Base-by-base conservation (phyloP, 2,888 invertebrate species). In the Philonicus albiceps region DNA sequence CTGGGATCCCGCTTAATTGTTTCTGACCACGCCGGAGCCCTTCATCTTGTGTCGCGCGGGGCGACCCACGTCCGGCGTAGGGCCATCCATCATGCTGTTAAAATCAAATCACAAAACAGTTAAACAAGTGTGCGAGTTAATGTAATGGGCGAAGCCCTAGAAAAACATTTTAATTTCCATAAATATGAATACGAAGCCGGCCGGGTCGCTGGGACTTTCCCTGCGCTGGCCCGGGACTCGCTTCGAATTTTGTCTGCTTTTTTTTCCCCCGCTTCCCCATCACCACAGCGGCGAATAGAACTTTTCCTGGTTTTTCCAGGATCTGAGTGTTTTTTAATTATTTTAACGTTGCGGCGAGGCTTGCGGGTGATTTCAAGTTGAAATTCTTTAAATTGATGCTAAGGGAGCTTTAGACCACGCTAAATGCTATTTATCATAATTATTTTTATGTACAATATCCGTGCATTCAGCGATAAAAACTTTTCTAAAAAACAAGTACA, bases 61-160 rank as follows among this genome's bases (percentile, higher is more conserved):
- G 19, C 81, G 53, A 78, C 73, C 49, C 34, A n/a, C 43, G 37
- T 19, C 64, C 86, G 30, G 40, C 40, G 72, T 8, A 85, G 87
- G 89, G 88, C 88, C 89, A 89, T 89, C 89, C 89, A 89, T 89
- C 89, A 89, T 89, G 88, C 89, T 89, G 89, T 89, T 89, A 89
- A 89, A 89, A 89, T 89, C 89, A 89, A 89, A 89, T 89, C 89
- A 89, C 88, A 89, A 89, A 89, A 89, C 89, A 89, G 88, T 89
- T 89, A 89, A 89, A 89, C 89, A 89, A 88, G 88, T 87, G 87
- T 87, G 87, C 87, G 86, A 87, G 86, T 86, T 87, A 87, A 87
- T 87, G 86, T 86, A 86, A 87, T 86, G 86, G 86, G 86, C 76
- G 86, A 83, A 86, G 73, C 87, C 87, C 86, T 78, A 87, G 83